phyloP scores from a whole-genome alignment of 2,113 vertebrate species.

The Beaufortia kweichowensis region DNA sequence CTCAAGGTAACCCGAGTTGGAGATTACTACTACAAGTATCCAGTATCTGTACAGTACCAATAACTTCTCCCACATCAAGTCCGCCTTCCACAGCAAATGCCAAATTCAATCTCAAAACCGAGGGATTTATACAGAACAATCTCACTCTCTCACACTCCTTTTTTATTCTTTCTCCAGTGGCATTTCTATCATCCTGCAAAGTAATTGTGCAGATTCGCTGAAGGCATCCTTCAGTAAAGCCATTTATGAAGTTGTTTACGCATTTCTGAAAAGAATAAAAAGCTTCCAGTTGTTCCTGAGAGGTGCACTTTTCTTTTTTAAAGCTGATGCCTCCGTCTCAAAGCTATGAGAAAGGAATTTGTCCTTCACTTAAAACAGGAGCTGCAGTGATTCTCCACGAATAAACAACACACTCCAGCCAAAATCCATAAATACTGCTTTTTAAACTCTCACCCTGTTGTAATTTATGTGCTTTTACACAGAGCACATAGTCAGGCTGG shows the following conservation, averaged over 20 bases:
- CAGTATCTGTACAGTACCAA: background rate
- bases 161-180: constrained; percentile 3
- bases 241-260: constrained; percentile 23
- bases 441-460: constrained; percentile 26
- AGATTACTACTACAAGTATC: no score
- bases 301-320: constrained; percentile 32
- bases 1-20: no score
- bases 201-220: constrained; percentile 30
- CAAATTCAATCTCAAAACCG: constrained; percentile 8
- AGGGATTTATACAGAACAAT: background rate
- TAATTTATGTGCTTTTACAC: constrained; percentile 35
- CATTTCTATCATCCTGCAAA: constrained; percentile 9
- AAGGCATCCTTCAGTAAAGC: constrained; percentile 22
- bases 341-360: constrained; percentile 14
- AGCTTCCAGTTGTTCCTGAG: constrained; percentile 23
- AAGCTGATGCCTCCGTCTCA: constrained; percentile 22
- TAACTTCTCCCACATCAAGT: background rate
- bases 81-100: background rate
- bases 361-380: constrained; percentile 20
- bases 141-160: background rate
- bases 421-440: constrained; percentile 15
- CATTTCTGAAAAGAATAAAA: constrained; percentile 22
- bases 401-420: constrained; percentile 1
- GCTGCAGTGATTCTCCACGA: constrained; percentile 21
- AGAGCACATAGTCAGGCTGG: constrained; percentile 30